Base-by-base conservation (phyloP, 2,113 vertebrate species). In the Podilymbus podiceps region DNA sequence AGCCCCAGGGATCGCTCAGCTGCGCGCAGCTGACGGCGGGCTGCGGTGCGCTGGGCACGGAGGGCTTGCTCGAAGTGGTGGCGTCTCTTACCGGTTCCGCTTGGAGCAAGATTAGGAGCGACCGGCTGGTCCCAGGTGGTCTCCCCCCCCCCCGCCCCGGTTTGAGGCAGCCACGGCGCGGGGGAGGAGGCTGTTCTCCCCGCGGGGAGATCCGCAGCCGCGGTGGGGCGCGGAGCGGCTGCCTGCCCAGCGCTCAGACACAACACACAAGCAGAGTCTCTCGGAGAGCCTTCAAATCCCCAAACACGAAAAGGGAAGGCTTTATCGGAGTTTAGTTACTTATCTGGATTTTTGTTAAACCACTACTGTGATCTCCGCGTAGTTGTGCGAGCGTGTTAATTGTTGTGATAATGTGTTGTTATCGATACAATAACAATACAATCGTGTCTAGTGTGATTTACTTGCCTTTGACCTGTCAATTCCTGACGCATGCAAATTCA, bases 381-480 rank as follows among this genome's bases (percentile, higher is more conserved):
- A 91, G 74, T 47, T 74, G 67, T 60, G 94, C 77, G 59, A 91
- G 58, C 90, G 93, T 69, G 91, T 86, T 95, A 95, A 95, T 95
- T 95, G 94, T 92, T 79, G 88, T 50, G 88, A 90, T 95, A 90
- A 88, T 46, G 94, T 59, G 83, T 52, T 90, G 93, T 94, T 97
- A 97, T 95, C 95, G 93, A 97, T 93, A 91, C 94, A 94, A 92
- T 78, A 82, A 96, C 95, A 90, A 93, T 73, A 69, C 89, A 33
- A 20, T 94, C 91, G 68, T 91, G 95, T 91, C 55, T 85, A 93
- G 95, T 73, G 95, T 87, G 92, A 94, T 84, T 93, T 84, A 79
- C 94, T 94, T 97, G 96, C 97, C 82, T 95, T 89, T 90, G 92
- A 97, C 95, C 89, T 85, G 80, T 89, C 93, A 93, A 1, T 94